Evolutionary conservation across 1,140 invertebrate genomes (phyloP), one percentile per base, ranked within the genome.

Genomic region (Brachionus sp.): DNA sequence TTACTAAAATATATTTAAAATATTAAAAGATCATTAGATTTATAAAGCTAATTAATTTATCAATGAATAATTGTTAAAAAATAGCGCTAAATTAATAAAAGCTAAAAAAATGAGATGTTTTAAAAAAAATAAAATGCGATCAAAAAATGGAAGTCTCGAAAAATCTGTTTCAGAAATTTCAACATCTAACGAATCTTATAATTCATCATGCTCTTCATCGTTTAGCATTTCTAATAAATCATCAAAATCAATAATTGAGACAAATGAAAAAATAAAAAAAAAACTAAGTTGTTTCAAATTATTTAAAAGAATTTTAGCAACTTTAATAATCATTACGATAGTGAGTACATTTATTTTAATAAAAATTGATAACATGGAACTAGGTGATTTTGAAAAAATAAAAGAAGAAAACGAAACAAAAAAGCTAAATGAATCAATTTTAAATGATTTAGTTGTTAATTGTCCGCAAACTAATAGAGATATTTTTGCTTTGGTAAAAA

Each of bases 401-500:
- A 10, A 57, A 19, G 50, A 57, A 57, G 19, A 57, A 57, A 57
- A 19, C 7, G 50, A 16, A 9, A n/a, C 16, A 19, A 57, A 19
- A 57, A 57, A 16, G 9, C 16, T 57, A 19, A 19, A 5, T 7
- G 50, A 25, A 57, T 57, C 50, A 19, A 7, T 0, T 19, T 9
- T 57, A 2, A 23, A 9, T 57, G 7, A 23, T 9, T 66, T 66
- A 3, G 10, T 70, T 0, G 16, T n/a, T 16, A 39, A 16, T 2
- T 70, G 66, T 23, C 1, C 29, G 0, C 10, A 70, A 19, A 39
- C 66, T 1, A 70, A 70, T 70, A 37, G 9, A 39, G 12, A 70
- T 6, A 39, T 70, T 39, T 70, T 70, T 70, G 66, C 66, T 9
- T 12, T 70, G 16, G 16, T 70, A n/a, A 70, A 70, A 70, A 39